Evolutionary conservation across 2,113 vertebrate species (phyloP), one percentile per base, ranked within the genome.

Genomic region (Atlantisia rogersi): DNA sequence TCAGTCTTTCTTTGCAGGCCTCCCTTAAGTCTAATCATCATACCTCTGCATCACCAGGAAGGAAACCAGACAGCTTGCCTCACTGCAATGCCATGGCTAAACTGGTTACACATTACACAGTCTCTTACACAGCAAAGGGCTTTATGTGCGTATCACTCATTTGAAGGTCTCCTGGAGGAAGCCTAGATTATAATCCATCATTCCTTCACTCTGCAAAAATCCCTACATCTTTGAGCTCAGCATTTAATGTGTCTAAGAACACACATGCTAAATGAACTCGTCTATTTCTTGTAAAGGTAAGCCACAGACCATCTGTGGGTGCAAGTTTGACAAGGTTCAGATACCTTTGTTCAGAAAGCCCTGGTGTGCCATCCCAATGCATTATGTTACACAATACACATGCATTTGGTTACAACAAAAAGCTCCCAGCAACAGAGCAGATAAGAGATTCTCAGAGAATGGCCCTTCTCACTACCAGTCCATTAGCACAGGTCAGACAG

Each of bases 211-310:
- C 7, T 21, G 48, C 71, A 39, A 62, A 70, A 48, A 70, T 28
- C 0, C 44, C 44, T 5, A 9, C 22, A 11, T 32, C 67, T 46
- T n/a, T 40, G 6, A 75, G 31, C 15, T 68, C 11, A 42, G 8
- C 20, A 22, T 53, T 88, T 53, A 48, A 13, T 16, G 15, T 2
- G 8, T 86, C 71, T 40, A 71, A 68, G 32, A 56, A 65, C 2
- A 1, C 4, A 1, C 5, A 39, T 0, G 1, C 19, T 26, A 82
- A 86, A 55, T 17, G 2, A 46, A 50, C 32, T 39, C 25, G 4
- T 59, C 5, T 6, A 39, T 48, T 75, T 63, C 7, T 79, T 53
- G 46, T 39, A 68, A 71, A 50, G 1, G 2, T 44, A 63, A 63
- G 18, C 39, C 75, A 59, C 58, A 68, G 13, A 53, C 10, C 7